phyloP scores from a whole-genome alignment of 2,888 invertebrate species.

The Cylloceria caligata region DNA sequence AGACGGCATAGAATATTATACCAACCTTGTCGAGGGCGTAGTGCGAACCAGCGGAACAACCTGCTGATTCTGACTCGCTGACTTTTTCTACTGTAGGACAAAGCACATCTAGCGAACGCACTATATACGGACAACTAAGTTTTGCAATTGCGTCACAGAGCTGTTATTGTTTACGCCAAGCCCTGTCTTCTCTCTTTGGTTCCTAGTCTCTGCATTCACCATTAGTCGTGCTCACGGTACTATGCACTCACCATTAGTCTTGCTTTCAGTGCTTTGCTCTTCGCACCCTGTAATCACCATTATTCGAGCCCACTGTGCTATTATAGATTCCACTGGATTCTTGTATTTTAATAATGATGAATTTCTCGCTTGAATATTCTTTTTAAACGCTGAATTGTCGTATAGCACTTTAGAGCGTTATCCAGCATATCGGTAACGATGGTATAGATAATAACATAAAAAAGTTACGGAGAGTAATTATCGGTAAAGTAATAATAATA shows the following conservation, averaged over 20 bases:
- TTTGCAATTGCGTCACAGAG: slow-evolving; percentile 45
- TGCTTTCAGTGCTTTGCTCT: slow-evolving; percentile 50
- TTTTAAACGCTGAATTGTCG: neutral
- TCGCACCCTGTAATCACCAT: slow-evolving; percentile 25
- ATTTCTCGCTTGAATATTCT: neutral
- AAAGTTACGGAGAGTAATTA: neutral
- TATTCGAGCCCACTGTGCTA: slow-evolving; percentile 18
- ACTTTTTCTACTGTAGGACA: neutral
- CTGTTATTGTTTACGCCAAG: slow-evolving; percentile 61
- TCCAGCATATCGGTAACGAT: neutral
- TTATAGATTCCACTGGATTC: slow-evolving; percentile 30
- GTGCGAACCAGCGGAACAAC: neutral
- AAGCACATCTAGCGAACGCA: neutral
- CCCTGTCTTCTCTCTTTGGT: slow-evolving; percentile 30
- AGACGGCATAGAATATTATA: neutral
- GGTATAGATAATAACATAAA: neutral
- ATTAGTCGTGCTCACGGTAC: slow-evolving; percentile 54
- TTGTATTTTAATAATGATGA: slow-evolving; percentile 10
- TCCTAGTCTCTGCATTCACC: slow-evolving; percentile 45
- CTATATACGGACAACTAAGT: slow-evolving; percentile 17
- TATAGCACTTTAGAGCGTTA: neutral
- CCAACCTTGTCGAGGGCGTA: neutral
- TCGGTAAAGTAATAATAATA: neutral
- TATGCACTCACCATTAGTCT: slow-evolving; percentile 58
- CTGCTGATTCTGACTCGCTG: neutral